phyloP scores from a whole-genome alignment of 2,113 vertebrate genomes.

The Tychaedon coryphoeus region DNA sequence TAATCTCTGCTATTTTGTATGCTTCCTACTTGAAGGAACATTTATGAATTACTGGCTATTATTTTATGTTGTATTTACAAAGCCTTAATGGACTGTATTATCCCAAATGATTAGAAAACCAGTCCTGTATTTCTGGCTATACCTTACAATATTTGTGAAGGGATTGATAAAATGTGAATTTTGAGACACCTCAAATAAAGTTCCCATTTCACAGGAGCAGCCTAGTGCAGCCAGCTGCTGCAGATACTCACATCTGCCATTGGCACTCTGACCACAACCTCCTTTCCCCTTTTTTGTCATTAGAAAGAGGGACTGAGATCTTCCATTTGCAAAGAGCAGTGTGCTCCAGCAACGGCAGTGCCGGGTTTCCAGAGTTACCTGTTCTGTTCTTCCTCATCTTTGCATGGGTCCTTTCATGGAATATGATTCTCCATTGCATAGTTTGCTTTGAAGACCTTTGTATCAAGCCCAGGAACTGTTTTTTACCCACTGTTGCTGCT shows the following conservation, averaged over 20 bases:
- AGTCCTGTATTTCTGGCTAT: background rate
- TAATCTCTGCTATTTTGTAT: background rate
- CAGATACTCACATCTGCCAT: background rate
- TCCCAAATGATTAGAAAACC: background rate
- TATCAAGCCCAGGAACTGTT: background rate
- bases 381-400: background rate
- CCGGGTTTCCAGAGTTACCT: background rate
- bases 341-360: background rate
- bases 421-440: background rate
- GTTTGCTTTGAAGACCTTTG: background rate
- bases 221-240: background rate
- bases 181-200: background rate
- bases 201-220: background rate
- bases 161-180: background rate
- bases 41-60: background rate
- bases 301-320: accelerated
- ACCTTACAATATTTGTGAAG: background rate
- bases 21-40: background rate
- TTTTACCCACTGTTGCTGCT: accelerated
- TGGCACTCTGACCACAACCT: background rate
- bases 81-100: background rate
- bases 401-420: background rate
- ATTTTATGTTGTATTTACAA: background rate
- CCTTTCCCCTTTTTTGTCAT: background rate
- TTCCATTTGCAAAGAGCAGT: background rate